These are phyloP conservation scores for Lipotes vexillifer DNA, from an alignment of 2,113 vertebrate species.

Conservation along the genomic window DNA sequence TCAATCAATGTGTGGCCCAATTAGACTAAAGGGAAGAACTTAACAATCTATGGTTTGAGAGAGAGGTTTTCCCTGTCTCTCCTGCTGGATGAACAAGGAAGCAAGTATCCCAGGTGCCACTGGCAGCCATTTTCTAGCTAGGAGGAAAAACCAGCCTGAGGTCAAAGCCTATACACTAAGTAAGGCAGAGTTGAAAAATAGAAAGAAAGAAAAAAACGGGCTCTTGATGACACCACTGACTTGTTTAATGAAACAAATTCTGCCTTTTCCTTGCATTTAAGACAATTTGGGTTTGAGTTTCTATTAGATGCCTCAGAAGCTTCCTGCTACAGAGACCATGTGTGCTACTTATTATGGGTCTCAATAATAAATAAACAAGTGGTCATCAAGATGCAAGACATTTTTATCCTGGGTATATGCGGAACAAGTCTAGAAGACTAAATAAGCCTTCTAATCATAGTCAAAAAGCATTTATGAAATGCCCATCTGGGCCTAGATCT, in stretches of 20 bases:
- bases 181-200: not conserved
- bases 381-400: constrained; percentile 22
- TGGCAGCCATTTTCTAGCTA: constrained; percentile 36
- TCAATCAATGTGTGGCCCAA: not conserved
- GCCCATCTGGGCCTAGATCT: constrained; percentile 18
- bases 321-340: not conserved
- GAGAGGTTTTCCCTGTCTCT: not conserved
- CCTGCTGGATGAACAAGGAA: not conserved
- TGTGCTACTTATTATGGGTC: not conserved
- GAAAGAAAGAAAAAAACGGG: not conserved
- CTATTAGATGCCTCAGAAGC: constrained; percentile 31
- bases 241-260: constrained; percentile 25
- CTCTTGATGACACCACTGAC: not conserved
- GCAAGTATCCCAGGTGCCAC: not conserved
- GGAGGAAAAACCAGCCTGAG: constrained; percentile 9
- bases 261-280: constrained; percentile 39
- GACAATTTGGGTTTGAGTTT: not conserved
- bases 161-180: constrained; percentile 7
- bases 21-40: constrained; percentile 30
- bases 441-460: constrained; percentile 24
- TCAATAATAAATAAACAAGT: constrained; percentile 44
- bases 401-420: constrained; percentile 27
- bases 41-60: not conserved
- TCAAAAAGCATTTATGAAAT: constrained; percentile 45
- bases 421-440: constrained; percentile 17